phyloP scores from a whole-genome alignment of 2,888 invertebrate species.

The Serripes groenlandicus region DNA sequence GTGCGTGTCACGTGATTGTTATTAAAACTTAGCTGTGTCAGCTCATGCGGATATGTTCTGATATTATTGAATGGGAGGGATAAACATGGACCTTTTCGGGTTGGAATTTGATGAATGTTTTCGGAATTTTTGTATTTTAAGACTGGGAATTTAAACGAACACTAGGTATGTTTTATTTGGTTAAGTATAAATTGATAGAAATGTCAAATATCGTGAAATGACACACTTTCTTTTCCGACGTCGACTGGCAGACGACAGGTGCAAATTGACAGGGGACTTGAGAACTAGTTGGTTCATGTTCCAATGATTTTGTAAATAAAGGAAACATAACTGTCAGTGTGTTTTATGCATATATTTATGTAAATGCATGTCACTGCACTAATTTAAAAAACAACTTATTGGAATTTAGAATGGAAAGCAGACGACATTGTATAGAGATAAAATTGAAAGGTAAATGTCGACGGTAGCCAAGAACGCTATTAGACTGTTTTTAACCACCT shows the following conservation, averaged over 20 bases:
- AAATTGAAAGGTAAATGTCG: slow-evolving; percentile 9
- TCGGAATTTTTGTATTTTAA: background rate
- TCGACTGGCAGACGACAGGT: background rate
- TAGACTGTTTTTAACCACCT: slow-evolving; percentile 36
- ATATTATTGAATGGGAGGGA: slow-evolving; percentile 17
- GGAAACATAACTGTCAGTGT: background rate
- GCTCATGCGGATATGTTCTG: slow-evolving; percentile 38
- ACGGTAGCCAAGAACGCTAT: slow-evolving; percentile 61
- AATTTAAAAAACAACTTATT: background rate
- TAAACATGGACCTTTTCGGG: slow-evolving; percentile 17
- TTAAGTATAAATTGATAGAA: no score
- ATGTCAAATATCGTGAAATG: no score
- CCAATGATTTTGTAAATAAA: background rate
- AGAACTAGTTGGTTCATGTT: slow-evolving; percentile 17
- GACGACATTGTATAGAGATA: background rate
- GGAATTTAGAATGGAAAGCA: background rate
- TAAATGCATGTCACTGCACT: background rate
- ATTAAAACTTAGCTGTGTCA: slow-evolving; percentile 45
- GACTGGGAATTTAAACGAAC: no score
- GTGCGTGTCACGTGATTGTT: slow-evolving; percentile 48
- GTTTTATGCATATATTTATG: background rate
- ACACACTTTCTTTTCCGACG: no score
- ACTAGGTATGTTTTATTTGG: no score
- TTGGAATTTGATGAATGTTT: background rate
- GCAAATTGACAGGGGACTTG: background rate